Conservation (phyloP, 2,888 invertebrate species). For the Cephus pygmeus region DNA sequence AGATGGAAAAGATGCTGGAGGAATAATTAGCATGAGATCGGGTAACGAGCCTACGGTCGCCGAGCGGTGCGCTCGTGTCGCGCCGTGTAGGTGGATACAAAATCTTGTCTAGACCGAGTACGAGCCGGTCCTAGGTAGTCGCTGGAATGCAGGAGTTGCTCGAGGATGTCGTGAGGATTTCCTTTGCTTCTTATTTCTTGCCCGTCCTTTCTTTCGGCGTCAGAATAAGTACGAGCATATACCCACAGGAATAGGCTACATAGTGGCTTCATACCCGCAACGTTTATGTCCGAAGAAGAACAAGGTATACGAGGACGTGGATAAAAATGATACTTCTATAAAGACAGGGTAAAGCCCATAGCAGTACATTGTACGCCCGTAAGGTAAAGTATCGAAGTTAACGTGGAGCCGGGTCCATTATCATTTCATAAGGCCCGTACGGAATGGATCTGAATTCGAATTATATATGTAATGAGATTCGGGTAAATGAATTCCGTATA, state of each 20-base stretch:
- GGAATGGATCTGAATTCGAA: neutral
- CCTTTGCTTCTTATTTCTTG: neutral
- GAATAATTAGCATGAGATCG: conserved; percentile 8
- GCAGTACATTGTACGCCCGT: neutral
- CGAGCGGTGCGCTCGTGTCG: neutral
- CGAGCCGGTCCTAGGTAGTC: neutral
- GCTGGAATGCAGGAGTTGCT: conserved; percentile 3
- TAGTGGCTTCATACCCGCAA: neutral
- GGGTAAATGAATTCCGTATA: neutral
- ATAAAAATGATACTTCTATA: neutral
- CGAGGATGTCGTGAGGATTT: neutral
- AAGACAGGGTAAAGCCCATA: neutral
- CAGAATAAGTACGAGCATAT: neutral
- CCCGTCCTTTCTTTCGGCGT: neutral
- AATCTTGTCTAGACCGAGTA: conserved; percentile 4
- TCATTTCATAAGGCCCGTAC: neutral
- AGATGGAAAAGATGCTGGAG: neutral
- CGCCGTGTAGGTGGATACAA: neutral
- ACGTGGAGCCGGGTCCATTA: neutral
- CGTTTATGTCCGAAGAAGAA: neutral
- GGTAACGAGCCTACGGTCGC: neutral
- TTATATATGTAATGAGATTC: neutral
- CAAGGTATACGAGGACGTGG: neutral
- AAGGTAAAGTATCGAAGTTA: neutral
- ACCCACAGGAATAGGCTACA: neutral